These are phyloP conservation scores for Cephalophus harveyi DNA, from an alignment of 2,113 vertebrate species.

Conservation along the genomic window DNA sequence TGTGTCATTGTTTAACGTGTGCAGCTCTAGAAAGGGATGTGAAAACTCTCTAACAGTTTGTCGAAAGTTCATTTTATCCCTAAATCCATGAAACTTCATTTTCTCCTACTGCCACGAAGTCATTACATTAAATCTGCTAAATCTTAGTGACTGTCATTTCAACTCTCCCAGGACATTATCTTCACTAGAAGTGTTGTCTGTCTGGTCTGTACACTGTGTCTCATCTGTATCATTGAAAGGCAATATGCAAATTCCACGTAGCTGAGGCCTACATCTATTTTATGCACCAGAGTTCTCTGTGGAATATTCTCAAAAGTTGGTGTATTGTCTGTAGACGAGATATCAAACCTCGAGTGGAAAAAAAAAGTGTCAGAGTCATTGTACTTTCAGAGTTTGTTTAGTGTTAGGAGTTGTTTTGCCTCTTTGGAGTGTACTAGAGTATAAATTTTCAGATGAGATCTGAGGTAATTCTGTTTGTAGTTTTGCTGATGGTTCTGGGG, in stretches of 20 bases:
- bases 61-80: background rate
- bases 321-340: background rate
- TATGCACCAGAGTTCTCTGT: background rate
- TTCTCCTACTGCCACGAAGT: background rate
- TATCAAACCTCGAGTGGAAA: background rate
- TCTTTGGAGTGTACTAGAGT: background rate
- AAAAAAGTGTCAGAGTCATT: background rate
- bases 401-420: background rate
- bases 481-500: background rate
- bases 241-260: background rate
- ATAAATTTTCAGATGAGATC: background rate
- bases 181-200: background rate
- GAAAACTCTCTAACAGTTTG: background rate
- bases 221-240: background rate
- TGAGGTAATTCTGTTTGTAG: conserved; percentile 9
- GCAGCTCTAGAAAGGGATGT: background rate
- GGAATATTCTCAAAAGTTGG: background rate
- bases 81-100: background rate
- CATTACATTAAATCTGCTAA: conserved; percentile 11
- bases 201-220: background rate
- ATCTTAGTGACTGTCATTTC: conserved; percentile 33
- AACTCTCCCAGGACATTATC: conserved; percentile 5
- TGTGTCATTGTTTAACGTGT: conserved; percentile 1
- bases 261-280: background rate
- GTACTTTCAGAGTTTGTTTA: background rate